phyloP scores from a whole-genome alignment of 2,888 invertebrate genomes.

The Adineta ricciae region DNA sequence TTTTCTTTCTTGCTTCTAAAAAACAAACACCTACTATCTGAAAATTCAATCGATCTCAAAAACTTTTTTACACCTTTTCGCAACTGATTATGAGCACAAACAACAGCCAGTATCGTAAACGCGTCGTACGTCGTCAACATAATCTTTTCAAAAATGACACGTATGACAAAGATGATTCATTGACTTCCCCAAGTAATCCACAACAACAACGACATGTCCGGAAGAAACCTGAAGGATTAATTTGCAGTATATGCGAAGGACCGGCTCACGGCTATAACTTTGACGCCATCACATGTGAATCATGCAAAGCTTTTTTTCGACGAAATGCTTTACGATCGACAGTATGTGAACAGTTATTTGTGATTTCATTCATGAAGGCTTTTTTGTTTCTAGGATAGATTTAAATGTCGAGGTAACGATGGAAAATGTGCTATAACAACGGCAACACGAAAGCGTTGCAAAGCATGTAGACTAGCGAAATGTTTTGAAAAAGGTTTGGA shows the following conservation, averaged over 20 bases:
- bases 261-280: not conserved
- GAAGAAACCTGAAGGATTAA: not conserved
- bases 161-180: not conserved
- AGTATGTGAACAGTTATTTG: too few species aligned
- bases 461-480: not conserved
- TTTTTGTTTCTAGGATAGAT: not conserved
- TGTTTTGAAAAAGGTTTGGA: not conserved
- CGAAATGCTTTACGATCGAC: not conserved
- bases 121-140: not conserved
- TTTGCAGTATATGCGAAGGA: not conserved
- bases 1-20: not conserved
- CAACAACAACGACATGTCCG: not conserved
- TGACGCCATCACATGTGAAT: not conserved
- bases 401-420: not conserved
- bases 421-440: not conserved
- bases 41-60: too few species aligned
- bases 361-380: too few species aligned
- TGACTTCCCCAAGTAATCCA: not conserved
- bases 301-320: not conserved
- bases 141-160: not conserved
- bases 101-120: not conserved
- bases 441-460: not conserved
- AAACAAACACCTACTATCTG: too few species aligned
- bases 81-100: not conserved
- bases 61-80: too few species aligned